Evolutionary conservation across 1,140 invertebrate genomes (phyloP), one percentile per base, ranked within the genome.

Genomic region (Drosophila grimshawi): DNA sequence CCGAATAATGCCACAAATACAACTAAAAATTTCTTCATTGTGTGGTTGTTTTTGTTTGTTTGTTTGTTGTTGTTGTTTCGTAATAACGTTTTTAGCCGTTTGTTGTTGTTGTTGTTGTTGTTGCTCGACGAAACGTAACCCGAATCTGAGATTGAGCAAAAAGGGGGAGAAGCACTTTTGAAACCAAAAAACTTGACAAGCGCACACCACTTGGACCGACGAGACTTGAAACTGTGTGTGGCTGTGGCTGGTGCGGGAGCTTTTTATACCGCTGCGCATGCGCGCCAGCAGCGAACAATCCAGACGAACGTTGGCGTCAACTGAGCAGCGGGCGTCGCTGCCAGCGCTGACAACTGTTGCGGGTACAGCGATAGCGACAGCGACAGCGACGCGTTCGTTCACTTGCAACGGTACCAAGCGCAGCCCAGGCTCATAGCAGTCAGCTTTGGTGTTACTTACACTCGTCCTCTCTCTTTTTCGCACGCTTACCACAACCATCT

Each of bases 241-340:
- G 86, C 88, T 91, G 73, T 86, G 80, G 83, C 78, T 81, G 78
- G 69, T 81, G 90, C 90, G 88, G 86, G 78, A 86, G 88, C 91
- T 92, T 92, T 92, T 92, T 92, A 92, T 92, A 92, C 91, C 91
- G 88, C 90, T 83, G 90, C 89, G 90, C 90, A 92, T 77, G 90
- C 90, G 90, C 91, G 76, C 65, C 68, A 65, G 71, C 60, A 66
- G 86, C 85, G 85, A 88, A 88, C 86, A 83, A 88, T 89, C 83
- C 85, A 76, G 45, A 68, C 56, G 46, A 19, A 67, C 66, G 81
- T 56, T 53, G 53, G 43, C 59, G 68, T 71, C 49, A 29, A 29
- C 68, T 2, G 41, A 43, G 43, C 5, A 19, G 41, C n/a, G n/a
- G n/a, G 7, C 61, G 43, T 45, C 51, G 43, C 5, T 19, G 41